Base-by-base conservation (phyloP, 2,888 invertebrate species). In the Drosophila histrio region DNA sequence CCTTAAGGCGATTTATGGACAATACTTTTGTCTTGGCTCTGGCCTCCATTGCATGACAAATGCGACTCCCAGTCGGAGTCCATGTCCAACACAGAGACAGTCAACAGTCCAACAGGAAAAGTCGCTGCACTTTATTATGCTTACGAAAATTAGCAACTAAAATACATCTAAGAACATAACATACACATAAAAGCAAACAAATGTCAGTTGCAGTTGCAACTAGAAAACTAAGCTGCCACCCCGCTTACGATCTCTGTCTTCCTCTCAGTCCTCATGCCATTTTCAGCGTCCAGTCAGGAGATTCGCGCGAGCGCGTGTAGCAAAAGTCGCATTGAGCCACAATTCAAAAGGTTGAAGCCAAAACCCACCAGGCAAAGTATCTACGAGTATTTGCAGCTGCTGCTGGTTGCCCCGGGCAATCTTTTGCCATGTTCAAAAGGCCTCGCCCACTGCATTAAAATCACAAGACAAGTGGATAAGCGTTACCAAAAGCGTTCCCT, bases 381-480 rank as follows among this genome's bases (percentile, higher is more conserved):
- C 77, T 72, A 50, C 57, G 65, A 73, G 76, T 49, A 67, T 59
- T 52, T 76, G 52, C 72, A 76, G 77, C 87, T 80, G 83, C 77
- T 79, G 64, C 49, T 72, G 67, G 83, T 83, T 86, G 87, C 88
- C 83, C 62, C 46, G 70, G 76, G 88, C 84, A 86, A 84, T 86
- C 78, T 66, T 77, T 66, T 67, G 65, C 80, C 68, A 77, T 79
- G 74, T 64, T 79, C 74, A 79, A 79, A 83, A 68, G 56, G 65
- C 63, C 50, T 64, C 72, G 72, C 83, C 78, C 80, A 81, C 81
- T 84, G 66, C 86, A 86, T 86, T 82, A 87, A 88, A 84, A 84
- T 84, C 84, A 82, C 75, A 87, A 84, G 80, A 84, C 83, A 84
- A 82, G 88, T 82, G 88, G 84, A 83, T 84, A 84, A 84, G 72